Conservation (phyloP, 2,113 vertebrate genomes). For the Oceanites oceanicus region DNA sequence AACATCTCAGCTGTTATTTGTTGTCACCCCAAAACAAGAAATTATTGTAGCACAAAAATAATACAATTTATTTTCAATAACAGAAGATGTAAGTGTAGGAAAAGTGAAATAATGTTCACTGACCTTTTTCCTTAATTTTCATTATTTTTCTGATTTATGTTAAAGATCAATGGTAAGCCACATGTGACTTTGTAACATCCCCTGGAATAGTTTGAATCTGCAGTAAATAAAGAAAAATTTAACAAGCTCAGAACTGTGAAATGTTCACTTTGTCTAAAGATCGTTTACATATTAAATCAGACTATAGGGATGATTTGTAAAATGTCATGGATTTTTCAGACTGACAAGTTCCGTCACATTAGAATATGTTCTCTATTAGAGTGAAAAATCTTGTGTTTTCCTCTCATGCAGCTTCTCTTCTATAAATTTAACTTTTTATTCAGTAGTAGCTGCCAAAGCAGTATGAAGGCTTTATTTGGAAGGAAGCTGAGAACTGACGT, state of each 20-base stretch:
- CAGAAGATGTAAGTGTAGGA: background rate
- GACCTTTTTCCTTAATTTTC: constrained; percentile 32
- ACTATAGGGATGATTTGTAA: background rate
- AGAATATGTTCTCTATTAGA: background rate
- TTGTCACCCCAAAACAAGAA: constrained; percentile 10
- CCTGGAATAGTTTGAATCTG: background rate
- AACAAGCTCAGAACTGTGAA: constrained; percentile 4
- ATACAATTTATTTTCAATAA: constrained; percentile 40
- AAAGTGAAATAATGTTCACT: constrained; percentile 7
- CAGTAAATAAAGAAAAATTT: background rate
- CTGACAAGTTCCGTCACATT: background rate
- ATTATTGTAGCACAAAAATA: background rate
- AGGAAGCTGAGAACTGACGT: background rate
- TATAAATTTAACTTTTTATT: background rate
- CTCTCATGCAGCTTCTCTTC: background rate
- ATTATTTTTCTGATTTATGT: background rate
- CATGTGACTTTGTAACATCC: background rate
- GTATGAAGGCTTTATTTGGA: background rate
- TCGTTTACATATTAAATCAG: constrained; percentile 12
- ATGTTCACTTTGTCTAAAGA: background rate
- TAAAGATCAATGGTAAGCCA: constrained; percentile 18
- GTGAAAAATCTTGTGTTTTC: background rate
- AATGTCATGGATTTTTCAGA: background rate
- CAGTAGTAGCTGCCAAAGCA: background rate
- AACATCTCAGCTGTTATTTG: constrained; percentile 12